phyloP scores from a whole-genome alignment of 2,113 vertebrate genomes.

The Pituophis catenifer region DNA sequence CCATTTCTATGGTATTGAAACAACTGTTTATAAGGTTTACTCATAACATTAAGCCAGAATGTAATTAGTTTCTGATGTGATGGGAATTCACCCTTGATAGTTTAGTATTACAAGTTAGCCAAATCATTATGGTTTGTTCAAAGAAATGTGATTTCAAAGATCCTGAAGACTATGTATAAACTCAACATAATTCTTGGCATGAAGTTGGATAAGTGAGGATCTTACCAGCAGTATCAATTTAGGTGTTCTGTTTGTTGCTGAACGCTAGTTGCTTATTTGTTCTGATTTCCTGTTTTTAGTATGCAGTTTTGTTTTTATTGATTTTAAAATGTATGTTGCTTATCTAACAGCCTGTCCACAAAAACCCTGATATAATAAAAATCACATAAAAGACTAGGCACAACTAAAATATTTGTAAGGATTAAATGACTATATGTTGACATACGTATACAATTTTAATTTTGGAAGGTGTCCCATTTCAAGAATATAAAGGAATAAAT shows the following conservation, averaged over 20 bases:
- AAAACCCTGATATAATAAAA: background rate
- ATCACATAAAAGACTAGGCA: background rate
- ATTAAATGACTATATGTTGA: background rate
- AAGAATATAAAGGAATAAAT: background rate
- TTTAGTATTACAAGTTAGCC: background rate
- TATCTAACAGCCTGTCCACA: background rate
- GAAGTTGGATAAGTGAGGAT: background rate
- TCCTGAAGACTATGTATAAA: background rate
- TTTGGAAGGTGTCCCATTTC: background rate
- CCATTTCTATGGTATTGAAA: background rate
- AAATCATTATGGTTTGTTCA: background rate
- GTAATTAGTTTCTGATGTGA: background rate
- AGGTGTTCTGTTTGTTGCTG: background rate
- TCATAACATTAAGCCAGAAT: background rate
- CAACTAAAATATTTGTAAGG: background rate
- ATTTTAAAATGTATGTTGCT: background rate
- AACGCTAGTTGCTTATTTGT: background rate
- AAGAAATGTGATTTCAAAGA: background rate
- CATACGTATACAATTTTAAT: background rate
- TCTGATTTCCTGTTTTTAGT: background rate
- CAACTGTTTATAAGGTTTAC: background rate
- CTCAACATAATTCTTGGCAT: background rate
- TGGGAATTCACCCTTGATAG: background rate
- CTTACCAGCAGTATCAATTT: background rate
- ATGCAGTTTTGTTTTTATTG: background rate